Evolutionary conservation across 1,140 invertebrate species (phyloP), one percentile per base, ranked within the genome.

Genomic region (Aphelenchoides fujianensis): DNA sequence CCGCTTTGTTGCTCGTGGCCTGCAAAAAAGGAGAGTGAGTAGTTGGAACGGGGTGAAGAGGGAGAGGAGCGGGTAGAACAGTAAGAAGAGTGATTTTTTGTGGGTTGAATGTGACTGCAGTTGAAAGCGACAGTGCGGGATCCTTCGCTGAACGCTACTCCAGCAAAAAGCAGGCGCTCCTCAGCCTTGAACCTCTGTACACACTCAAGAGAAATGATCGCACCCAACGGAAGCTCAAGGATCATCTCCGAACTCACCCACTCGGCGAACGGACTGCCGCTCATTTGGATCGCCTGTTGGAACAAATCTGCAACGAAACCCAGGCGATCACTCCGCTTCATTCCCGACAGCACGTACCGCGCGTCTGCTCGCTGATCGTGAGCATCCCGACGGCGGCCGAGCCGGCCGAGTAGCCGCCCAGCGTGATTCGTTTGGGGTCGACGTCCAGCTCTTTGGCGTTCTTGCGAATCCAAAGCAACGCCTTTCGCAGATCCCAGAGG

Each of bases 391-490:
- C 54, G 16, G 74, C 55, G 0, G 75, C 70, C 5, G 74, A 61
- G 12, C 74, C 74, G n/a, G 74, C 74, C 53, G 41, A 48, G 27
- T 76, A 77, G 0, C 74, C 74, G 2, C 48, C 35, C 3, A 73
- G 32, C n/a, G 74, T 75, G 19, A 75, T 59, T 23, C 63, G 62
- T 2, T 35, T 54, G 28, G 28, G 3, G 37, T 90, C 86, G 0
- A 89, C 89, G 1, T 88, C 88, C 71, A 89, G 89, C 1, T 82
- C 74, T 0, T 71, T 70, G 37, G 89, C 89, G 69, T 86, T 84
- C n/a, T 79, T 48, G 35, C 75, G 78, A 37, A 86, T 71, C 84
- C 84, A 86, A 53, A 74, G 54, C 5, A 86, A 70, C 16, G 84
- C 81, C 30, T 71, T 28, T 36, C 66, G 61, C 74, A 83, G 82